phyloP scores from a whole-genome alignment of 2,888 invertebrate genomes.

The Lasioglossum morio region DNA sequence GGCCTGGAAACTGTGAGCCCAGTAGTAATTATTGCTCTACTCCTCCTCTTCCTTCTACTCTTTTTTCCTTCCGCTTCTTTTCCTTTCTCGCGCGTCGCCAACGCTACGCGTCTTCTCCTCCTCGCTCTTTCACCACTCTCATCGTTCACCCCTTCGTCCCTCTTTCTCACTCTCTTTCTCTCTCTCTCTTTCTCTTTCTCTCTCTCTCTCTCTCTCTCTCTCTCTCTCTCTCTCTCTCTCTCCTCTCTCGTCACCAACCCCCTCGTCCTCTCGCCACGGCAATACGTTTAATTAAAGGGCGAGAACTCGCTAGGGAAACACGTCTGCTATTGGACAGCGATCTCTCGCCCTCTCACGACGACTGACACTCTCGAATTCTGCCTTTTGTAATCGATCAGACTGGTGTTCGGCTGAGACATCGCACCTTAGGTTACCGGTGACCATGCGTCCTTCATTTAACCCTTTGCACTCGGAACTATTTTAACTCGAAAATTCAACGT shows the following conservation, averaged over 20 bases:
- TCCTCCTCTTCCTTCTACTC: conserved; percentile 53
- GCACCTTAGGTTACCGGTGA: neutral
- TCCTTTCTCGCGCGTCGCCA: conserved; percentile 51
- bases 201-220: conserved; percentile 32
- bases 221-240: conserved; percentile 33
- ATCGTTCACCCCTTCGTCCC: neutral
- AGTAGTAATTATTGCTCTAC: conserved; percentile 78
- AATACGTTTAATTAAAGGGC: conserved; percentile 65
- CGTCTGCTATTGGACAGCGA: conserved; percentile 33
- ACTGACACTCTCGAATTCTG: conserved; percentile 22
- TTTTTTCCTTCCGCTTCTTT: conserved; percentile 61
- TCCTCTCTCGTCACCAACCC: neutral
- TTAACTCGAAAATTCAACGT: too few species aligned
- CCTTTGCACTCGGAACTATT: too few species aligned
- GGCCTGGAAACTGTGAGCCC: conserved; percentile 76
- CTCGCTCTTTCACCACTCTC: conserved; percentile 22
- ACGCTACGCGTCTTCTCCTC: conserved; percentile 13
- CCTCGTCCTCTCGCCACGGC: conserved; percentile 26
- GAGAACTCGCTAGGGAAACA: conserved; percentile 55
- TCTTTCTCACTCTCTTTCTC: conserved; percentile 38
- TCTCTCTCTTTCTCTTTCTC: too few species aligned
- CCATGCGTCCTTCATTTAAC: neutral
- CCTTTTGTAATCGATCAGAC: conserved; percentile 31
- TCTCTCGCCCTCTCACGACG: conserved; percentile 10
- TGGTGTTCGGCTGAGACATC: neutral